Evolutionary conservation across 2,113 vertebrate genomes (phyloP), one percentile per base, ranked within the genome.

Genomic region (Plectropomus leopardus): DNA sequence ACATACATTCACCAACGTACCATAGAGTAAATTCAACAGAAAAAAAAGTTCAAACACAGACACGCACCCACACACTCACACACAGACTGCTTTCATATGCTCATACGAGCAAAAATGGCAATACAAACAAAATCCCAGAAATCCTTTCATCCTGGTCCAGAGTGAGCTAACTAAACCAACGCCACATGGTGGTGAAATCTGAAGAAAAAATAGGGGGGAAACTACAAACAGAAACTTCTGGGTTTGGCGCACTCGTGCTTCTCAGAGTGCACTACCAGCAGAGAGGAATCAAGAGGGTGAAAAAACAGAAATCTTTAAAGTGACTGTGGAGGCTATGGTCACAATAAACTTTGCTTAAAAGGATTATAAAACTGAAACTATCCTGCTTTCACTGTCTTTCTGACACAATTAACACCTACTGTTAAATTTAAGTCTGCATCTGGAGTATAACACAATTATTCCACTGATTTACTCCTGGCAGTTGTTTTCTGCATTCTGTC

Each of bases 101-200:
- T 72, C 34, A 13, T 19, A 21, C 0, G 24, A 61, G 60, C 53
- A 36, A 86, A 87, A 83, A 67, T 4, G 8, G 54, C 55, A 67
- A 13, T 14, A 71, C 54, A 85, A 85, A 78, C 72, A 76, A 70
- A 87, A 76, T 73, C 47, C 48, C 67, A 40, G 19, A 30, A 66
- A 81, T 28, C 53, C 82, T 89, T 91, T 93, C 71, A 91, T 89
- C 67, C 36, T 42, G 23, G 44, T 80, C 79, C 88, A 91, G 63
- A 84, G 50, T 1, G 17, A 59, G 3, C 51, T 50, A 55, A 63
- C 61, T 80, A 72, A 72, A 78, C 19, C 58, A 55, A 7, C 45
- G n/a, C 58, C 81, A 85, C 83, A 89, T 88, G 69, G 71, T 69
- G 67, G 50, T 26, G 40, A 70, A 63, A 67, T 76, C 17, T 23